Evolutionary conservation across 2,888 invertebrate species (phyloP), one percentile per base, ranked within the genome.

Genomic region (Xylota segnis): DNA sequence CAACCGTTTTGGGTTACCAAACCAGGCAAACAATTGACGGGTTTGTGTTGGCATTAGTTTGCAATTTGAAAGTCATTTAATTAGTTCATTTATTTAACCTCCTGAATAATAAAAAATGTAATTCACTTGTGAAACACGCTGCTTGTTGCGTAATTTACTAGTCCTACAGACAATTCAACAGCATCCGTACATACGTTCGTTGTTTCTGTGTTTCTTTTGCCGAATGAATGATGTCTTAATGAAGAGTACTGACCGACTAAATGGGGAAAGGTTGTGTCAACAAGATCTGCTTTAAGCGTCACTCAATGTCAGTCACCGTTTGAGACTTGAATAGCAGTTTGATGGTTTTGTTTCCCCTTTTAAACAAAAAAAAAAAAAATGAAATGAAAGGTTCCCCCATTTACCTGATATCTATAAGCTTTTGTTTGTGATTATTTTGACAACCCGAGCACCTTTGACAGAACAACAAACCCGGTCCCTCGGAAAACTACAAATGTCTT

Each of bases 351-450:
- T 43, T 43, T n/a, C n/a, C n/a, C n/a, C n/a, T n/a, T n/a, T n/a
- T n/a, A n/a, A n/a, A n/a, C n/a, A n/a, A n/a, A n/a, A n/a, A n/a
- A n/a, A n/a, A n/a, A n/a, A n/a, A n/a, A n/a, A 27, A 9, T 34
- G 9, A 12, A 27, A 7, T 29, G 18, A 23, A 47, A 18, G 3
- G 23, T 23, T 7, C 0, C 12, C 23, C 52, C 12, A 6, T 61
- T 37, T 18, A 58, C 61, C 61, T 12, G 29, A 54, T 10, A 29
- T 18, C 3, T 32, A n/a, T n/a, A n/a, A n/a, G 40, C 43, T 12
- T 12, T 23, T 52, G 72, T 61, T 58, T 63, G 63, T 18, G 23
- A 59, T 47, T 65, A 52, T 72, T 71, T 58, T 71, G 52, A 68
- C 68, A 58, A 47, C 71, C n/a, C 12, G 4, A 23, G 6, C 40